These are phyloP conservation scores for Boloria selene DNA, from an alignment of 2,888 invertebrate species.

Conservation along the genomic window DNA sequence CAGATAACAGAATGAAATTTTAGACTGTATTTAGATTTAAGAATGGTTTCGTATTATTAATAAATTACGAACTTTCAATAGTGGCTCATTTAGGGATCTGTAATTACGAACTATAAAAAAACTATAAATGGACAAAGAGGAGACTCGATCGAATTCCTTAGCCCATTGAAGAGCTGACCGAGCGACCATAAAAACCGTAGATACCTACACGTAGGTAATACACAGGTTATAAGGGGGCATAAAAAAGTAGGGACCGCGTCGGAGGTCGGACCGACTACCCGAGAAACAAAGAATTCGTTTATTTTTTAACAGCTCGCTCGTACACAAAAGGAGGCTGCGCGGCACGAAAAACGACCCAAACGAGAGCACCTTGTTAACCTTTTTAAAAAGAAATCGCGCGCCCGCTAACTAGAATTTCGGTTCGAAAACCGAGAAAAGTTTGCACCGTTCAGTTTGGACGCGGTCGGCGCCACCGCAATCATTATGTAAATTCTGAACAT, in stretches of 20 bases:
- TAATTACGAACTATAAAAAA: conserved; percentile 50
- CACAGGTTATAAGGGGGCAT: conserved; percentile 81
- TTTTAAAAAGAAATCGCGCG: conserved; percentile 80
- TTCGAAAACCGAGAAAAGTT: conserved; percentile 80
- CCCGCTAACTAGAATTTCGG: conserved; percentile 80
- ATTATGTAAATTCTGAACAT: conserved; percentile 73
- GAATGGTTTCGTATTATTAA: conserved; percentile 36
- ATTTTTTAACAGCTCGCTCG: conserved; percentile 82
- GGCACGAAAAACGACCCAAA: conserved; percentile 79
- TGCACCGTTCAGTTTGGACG: conserved; percentile 61
- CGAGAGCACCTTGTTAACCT: conserved; percentile 80
- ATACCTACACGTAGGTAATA: conserved; percentile 82
- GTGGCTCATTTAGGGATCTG: conserved; percentile 48
- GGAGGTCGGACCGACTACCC: conserved; percentile 81
- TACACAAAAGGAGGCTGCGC: conserved; percentile 79
- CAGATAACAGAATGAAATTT: conserved; percentile 29
- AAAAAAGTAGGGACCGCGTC: conserved; percentile 80
- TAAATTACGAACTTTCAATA: conserved; percentile 43
- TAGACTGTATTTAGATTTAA: conserved; percentile 32
- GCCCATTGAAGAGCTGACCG: conserved; percentile 82
- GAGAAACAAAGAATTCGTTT: conserved; percentile 82
- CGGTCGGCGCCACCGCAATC: conserved; percentile 75
- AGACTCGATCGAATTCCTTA: conserved; percentile 81
- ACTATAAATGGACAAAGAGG: conserved; percentile 63
- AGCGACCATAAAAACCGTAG: conserved; percentile 79